phyloP scores from a whole-genome alignment of 2,113 vertebrate genomes.

The Oryzias celebensis region DNA sequence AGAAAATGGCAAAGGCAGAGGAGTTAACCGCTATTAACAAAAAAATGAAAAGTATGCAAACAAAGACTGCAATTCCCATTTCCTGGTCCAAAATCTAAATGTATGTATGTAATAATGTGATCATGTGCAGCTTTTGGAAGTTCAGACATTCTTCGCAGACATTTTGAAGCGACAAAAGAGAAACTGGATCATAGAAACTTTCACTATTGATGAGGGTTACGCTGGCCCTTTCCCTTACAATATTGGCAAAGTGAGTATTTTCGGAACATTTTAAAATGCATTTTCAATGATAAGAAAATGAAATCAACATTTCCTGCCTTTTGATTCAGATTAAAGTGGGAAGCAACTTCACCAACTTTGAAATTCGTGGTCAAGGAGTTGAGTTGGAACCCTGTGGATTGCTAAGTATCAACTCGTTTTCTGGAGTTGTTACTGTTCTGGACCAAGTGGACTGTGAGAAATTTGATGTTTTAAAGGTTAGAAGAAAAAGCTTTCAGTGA shows the following conservation, averaged over 20 bases:
- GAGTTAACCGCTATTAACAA: no score
- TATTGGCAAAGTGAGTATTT: slow-evolving; percentile 50
- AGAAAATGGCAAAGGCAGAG: no score
- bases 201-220: slow-evolving; percentile 62
- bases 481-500: background rate
- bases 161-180: slow-evolving; percentile 58
- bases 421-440: slow-evolving; percentile 40
- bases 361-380: slow-evolving; percentile 50
- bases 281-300: fast-evolving
- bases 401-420: slow-evolving; percentile 24
- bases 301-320: background rate
- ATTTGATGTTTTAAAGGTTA: background rate
- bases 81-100: no score
- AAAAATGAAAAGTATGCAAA: no score
- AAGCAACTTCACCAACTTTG: background rate
- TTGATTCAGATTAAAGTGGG: slow-evolving; percentile 36
- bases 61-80: no score
- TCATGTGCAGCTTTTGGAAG: slow-evolving; percentile 26
- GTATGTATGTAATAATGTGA: background rate
- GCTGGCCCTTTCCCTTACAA: slow-evolving; percentile 43
- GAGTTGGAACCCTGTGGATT: slow-evolving; percentile 45
- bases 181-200: slow-evolving; percentile 74
- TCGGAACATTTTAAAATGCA: background rate
- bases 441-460: slow-evolving; percentile 55
- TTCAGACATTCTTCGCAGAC: slow-evolving; percentile 12